These are phyloP conservation scores for Agrochola litura DNA, from an alignment of 2,888 invertebrate species.

Conservation along the genomic window DNA sequence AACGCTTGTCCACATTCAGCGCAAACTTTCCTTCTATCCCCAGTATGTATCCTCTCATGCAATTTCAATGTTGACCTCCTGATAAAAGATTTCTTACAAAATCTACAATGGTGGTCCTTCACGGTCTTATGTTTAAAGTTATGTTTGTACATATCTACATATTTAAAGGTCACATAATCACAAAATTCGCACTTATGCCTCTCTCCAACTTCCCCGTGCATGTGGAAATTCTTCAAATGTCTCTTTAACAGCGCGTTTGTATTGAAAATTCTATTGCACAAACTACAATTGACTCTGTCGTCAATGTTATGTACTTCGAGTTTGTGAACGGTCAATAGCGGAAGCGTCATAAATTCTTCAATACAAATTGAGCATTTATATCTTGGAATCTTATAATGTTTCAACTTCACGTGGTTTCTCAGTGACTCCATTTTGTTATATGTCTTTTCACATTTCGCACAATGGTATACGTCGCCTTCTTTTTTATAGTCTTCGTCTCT, in stretches of 20 bases:
- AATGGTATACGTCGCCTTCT: constrained; percentile 71
- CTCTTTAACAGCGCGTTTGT: constrained; percentile 73
- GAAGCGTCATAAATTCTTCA: constrained; percentile 74
- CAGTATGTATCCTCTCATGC: constrained; percentile 85
- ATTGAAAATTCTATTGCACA: constrained; percentile 80
- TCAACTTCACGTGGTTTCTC: constrained; percentile 75
- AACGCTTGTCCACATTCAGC: constrained; percentile 83
- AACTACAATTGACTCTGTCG: constrained; percentile 80
- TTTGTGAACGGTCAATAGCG: constrained; percentile 77
- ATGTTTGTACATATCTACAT: constrained; percentile 79
- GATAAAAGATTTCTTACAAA: constrained; percentile 85
- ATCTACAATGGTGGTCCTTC: constrained; percentile 84
- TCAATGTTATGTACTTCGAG: constrained; percentile 79
- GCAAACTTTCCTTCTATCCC: constrained; percentile 82
- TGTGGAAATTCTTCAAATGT: constrained; percentile 81
- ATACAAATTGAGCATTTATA: constrained; percentile 66
- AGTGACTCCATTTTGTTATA: constrained; percentile 75
- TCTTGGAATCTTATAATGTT: constrained; percentile 76
- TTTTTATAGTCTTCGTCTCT: constrained; percentile 73
- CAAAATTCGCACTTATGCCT: constrained; percentile 80
- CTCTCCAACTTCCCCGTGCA: constrained; percentile 74
- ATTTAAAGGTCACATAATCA: constrained; percentile 81
- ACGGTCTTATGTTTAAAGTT: constrained; percentile 82
- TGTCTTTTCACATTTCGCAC: constrained; percentile 75
- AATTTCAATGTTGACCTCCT: constrained; percentile 78